Evolutionary conservation across 2,888 invertebrate species (phyloP), one percentile per base, ranked within the genome.

Genomic region (Lutraria lutraria): DNA sequence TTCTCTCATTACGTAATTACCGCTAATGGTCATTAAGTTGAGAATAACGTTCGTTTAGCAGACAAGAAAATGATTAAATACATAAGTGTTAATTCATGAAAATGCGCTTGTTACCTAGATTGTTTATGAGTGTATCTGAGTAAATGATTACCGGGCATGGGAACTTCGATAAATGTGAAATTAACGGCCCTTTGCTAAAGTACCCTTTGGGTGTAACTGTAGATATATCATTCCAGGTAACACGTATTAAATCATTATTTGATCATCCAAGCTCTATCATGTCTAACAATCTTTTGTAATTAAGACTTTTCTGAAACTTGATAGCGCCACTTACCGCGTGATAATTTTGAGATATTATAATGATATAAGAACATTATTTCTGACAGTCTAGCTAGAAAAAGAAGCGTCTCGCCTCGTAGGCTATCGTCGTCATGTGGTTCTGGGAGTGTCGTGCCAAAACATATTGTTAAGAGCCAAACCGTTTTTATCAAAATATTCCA

Each of bases 1-100:
- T 87, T 89, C 90, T 90, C 90, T 87, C 68, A 87, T 90, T 90
- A 90, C 90, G 85, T 87, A 89, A 90, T 89, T 90, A 84, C 86
- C 19, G 15, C 90, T 90, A 89, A 90, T 89, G 90, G 90, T 89
- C 90, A 90, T 90, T 90, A 90, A 90, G 86, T 68, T n/a, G 54
- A 29, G 34, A 54, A 85, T 90, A 89, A 90, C 89, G 90, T 89
- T 89, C 87, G 25, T 72, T 85, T 83, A 72, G 87, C 82, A 90
- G 87, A 90, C 89, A 60, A 79, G 87, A 83, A 76, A 85, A 76
- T 86, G 89, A 90, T 89, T 89, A 90, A 89, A 89, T 90, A 82
- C 87, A 85, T 84, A 84, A 86, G 89, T 85, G 85, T 85, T 89
- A 90, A 90, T 88, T 88, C 88, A 89, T 83, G 81, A 72, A 89